Evolutionary conservation across 2,888 invertebrate genomes (phyloP).

Genomic region (Vesta saturnalis): DNA sequence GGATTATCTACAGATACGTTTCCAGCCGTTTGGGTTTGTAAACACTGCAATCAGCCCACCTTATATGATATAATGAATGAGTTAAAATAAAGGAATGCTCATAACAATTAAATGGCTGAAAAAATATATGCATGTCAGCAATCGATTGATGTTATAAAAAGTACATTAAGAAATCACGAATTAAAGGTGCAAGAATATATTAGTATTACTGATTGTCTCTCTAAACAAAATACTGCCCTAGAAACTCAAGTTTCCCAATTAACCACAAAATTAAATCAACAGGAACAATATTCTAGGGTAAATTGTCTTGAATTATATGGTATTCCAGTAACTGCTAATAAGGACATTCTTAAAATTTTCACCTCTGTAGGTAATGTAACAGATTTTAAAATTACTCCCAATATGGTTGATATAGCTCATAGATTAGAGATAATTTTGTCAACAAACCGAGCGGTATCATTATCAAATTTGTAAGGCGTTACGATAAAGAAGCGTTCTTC

Average conservation of each 20-base stretch:
- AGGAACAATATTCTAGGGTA: not conserved
- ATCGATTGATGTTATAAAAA: not conserved
- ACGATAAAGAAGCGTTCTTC: not conserved
- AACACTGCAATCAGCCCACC: not conserved
- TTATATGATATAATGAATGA: not conserved
- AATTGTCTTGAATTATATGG: not conserved
- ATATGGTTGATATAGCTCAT: not conserved
- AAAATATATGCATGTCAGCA: not conserved
- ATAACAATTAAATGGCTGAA: not conserved
- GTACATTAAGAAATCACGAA: not conserved
- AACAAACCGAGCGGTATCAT: not conserved
- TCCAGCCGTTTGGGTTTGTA: not conserved
- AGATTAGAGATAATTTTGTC: not conserved
- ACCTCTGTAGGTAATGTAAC: not conserved
- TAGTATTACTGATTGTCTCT: not conserved
- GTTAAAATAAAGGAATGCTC: not conserved
- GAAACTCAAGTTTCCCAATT: not conserved
- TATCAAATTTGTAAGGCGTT: not conserved
- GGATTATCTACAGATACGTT: not conserved
- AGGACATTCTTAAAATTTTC: not conserved
- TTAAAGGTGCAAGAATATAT: not conserved
- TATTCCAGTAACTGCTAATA: not conserved
- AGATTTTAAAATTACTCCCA: not conserved
- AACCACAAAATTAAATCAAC: not conserved
- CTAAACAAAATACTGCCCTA: not conserved